phyloP scores from a whole-genome alignment of 2,888 invertebrate genomes.

The Desoria tigrina region DNA sequence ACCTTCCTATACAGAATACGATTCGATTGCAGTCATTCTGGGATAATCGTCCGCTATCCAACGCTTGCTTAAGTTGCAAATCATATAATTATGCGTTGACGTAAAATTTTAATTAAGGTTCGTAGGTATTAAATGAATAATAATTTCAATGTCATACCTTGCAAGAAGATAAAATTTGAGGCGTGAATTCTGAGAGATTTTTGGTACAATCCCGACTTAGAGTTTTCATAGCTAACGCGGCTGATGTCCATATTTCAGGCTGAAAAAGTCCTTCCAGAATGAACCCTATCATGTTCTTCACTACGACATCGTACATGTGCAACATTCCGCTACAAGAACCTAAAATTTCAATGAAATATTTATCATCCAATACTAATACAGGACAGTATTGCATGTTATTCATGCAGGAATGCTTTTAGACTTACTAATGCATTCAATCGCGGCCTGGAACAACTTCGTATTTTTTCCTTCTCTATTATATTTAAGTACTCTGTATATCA shows the following conservation, averaged over 20 bases:
- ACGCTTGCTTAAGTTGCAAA: slow-evolving; percentile 40
- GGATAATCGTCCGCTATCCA: slow-evolving; percentile 40
- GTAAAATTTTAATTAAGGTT: slow-evolving; percentile 6
- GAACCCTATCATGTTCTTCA: slow-evolving; percentile 47
- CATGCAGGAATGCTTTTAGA: background rate
- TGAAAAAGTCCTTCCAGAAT: slow-evolving; percentile 49
- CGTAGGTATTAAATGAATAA: background rate
- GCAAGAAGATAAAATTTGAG: slow-evolving; percentile 49
- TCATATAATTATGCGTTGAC: too few species aligned
- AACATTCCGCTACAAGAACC: slow-evolving; percentile 51
- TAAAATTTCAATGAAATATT: slow-evolving; percentile 6
- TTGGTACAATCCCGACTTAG: slow-evolving; percentile 49
- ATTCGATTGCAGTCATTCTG: slow-evolving; percentile 49
- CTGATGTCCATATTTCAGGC: slow-evolving; percentile 45
- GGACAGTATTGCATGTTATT: background rate
- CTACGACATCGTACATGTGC: slow-evolving; percentile 42
- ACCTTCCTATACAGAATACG: slow-evolving; percentile 50
- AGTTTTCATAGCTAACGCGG: slow-evolving; percentile 50
- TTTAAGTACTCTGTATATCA: slow-evolving; percentile 48
- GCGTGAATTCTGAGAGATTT: slow-evolving; percentile 44
- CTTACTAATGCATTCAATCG: slow-evolving; percentile 52
- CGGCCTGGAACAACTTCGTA: slow-evolving; percentile 49
- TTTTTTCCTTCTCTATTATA: slow-evolving; percentile 42
- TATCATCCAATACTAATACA: background rate
- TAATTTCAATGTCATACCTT: slow-evolving; percentile 47